These are phyloP conservation scores for Caenorhabditis afra DNA, from an alignment of 2,888 invertebrate species.

Conservation along the genomic window DNA sequence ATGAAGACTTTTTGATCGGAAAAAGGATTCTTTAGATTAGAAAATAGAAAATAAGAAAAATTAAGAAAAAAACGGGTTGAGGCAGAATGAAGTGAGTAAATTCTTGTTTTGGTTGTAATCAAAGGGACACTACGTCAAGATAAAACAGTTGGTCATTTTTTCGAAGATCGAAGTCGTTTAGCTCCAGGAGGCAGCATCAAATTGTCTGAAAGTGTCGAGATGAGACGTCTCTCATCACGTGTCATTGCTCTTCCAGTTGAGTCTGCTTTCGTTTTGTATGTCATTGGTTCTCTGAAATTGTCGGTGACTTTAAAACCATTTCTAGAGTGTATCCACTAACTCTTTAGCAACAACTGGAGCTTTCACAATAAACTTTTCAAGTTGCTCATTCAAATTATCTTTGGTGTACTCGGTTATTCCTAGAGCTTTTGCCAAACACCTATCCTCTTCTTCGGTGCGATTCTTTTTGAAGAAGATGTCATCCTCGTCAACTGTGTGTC, in stretches of 20 bases:
- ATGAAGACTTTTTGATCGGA: too few relatives aligned
- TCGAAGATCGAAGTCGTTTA: not conserved
- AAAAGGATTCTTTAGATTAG: too few relatives aligned
- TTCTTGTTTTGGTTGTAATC: too few relatives aligned
- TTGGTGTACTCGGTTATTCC: conserved; percentile 1
- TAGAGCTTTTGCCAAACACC: conserved; percentile 6
- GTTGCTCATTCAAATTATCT: not conserved
- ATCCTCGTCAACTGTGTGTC: not conserved
- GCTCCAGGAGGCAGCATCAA: not conserved
- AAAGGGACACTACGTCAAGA: too few relatives aligned
- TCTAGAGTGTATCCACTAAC: too few relatives aligned
- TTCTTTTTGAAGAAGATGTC: conserved; percentile 12
- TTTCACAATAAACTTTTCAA: not conserved
- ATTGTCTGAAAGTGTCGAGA: conserved; percentile 9
- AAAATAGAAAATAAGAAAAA: too few relatives aligned
- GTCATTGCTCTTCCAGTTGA: not conserved
- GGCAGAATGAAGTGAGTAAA: not conserved
- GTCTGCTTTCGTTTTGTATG: conserved; percentile 1
- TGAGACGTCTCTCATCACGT: conserved; percentile 9
- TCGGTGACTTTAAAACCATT: too few relatives aligned
- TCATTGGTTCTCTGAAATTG: not conserved
- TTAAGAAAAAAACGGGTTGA: too few relatives aligned
- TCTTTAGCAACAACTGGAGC: too few relatives aligned
- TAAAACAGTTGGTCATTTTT: too few relatives aligned
- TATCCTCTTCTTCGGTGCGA: conserved; percentile 4